Evolutionary conservation across 2,888 invertebrate genomes (phyloP).

Genomic region (Prenolepis imparis): DNA sequence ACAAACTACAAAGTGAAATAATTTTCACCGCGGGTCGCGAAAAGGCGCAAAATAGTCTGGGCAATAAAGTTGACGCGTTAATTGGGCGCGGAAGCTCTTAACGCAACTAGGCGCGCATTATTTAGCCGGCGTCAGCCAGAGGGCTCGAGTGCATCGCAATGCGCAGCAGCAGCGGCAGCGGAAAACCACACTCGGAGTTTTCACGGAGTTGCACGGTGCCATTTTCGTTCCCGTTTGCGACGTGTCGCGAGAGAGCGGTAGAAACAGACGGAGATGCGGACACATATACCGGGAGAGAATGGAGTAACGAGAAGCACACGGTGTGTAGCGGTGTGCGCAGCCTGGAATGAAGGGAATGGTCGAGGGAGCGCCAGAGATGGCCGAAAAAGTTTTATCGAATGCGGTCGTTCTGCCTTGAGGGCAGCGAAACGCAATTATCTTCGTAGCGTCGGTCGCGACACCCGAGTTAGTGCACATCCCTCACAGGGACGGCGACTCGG

Average conservation of each 20-base stretch:
- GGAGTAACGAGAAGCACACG: conserved; percentile 21
- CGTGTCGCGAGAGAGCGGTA: conserved; percentile 31
- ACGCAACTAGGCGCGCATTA: conserved; percentile 66
- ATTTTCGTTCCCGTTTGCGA: conserved; percentile 47
- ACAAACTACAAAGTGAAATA: conserved; percentile 38
- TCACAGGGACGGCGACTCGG: conserved; percentile 33
- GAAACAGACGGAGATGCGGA: conserved; percentile 25
- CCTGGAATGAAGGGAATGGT: conserved; percentile 21
- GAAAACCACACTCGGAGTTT: conserved; percentile 65
- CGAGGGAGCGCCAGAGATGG: conserved; percentile 31
- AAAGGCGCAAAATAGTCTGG: conserved; percentile 31
- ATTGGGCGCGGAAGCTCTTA: conserved; percentile 58
- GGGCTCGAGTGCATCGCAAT: conserved; percentile 62
- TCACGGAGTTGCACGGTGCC: conserved; percentile 60
- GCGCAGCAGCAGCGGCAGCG: conserved; percentile 42
- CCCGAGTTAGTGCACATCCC: conserved; percentile 24
- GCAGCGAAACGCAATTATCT: conserved; percentile 79
- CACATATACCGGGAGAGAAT: conserved; percentile 16
- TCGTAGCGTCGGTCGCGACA: conserved; percentile 70
- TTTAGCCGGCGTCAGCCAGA: conserved; percentile 64
- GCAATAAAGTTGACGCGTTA: conserved; percentile 69
- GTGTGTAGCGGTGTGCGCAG: not conserved
- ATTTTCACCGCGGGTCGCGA: conserved; percentile 23
- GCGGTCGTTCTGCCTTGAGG: conserved; percentile 72
- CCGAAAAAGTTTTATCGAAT: conserved; percentile 80